phyloP scores from a whole-genome alignment of 2,888 invertebrate genomes.

The Drosophila cracens region DNA sequence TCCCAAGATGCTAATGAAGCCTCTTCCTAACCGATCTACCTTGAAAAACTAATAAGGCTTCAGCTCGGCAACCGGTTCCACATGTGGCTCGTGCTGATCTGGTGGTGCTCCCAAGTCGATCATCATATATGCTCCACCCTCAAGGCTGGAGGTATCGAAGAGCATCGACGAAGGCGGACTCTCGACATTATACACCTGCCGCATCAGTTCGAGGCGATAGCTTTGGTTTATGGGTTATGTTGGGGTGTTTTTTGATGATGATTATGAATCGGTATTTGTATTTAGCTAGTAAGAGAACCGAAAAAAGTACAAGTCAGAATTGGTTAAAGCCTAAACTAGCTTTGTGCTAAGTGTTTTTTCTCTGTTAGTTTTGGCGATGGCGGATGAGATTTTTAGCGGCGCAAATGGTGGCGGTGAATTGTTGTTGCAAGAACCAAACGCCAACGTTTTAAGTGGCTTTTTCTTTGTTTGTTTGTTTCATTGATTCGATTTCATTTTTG shows the following conservation, averaged over 20 bases:
- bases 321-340: slow-evolving; percentile 54
- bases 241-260: slow-evolving; percentile 5
- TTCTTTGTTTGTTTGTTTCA: neutral
- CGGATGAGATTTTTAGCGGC: slow-evolving; percentile 38
- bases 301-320: slow-evolving; percentile 70
- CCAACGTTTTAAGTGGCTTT: slow-evolving; percentile 39
- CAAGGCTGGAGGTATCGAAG: slow-evolving; percentile 80
- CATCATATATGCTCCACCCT: slow-evolving; percentile 25
- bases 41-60: slow-evolving; percentile 10
- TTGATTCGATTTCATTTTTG: neutral
- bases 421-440: slow-evolving; percentile 32
- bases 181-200: slow-evolving; percentile 97
- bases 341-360: slow-evolving; percentile 30
- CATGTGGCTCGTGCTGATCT: slow-evolving; percentile 71
- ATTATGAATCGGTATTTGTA: slow-evolving; percentile 8
- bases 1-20: no score
- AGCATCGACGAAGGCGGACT: slow-evolving; percentile 85
- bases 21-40: no score
- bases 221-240: slow-evolving; percentile 85
- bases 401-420: slow-evolving; percentile 76
- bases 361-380: slow-evolving; percentile 35
- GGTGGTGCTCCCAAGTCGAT: slow-evolving; percentile 35
- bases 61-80: slow-evolving; percentile 83
- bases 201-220: slow-evolving; percentile 99
- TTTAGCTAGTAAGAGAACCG: slow-evolving; percentile 56